Conservation (phyloP, 2,797 vertebrate genomes). For the Micromesistius poutassou region DNA sequence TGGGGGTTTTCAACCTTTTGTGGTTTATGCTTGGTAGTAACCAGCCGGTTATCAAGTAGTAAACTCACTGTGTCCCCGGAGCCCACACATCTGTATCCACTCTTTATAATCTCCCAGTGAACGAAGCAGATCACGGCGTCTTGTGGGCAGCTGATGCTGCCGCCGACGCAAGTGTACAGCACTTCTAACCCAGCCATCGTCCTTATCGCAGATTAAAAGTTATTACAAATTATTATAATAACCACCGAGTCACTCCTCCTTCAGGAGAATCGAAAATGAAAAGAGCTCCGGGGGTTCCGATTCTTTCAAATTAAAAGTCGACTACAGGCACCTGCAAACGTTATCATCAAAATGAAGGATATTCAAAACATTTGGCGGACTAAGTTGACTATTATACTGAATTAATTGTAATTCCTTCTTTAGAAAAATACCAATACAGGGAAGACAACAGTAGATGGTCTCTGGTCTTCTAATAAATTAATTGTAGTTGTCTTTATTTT, state of each 20-base stretch:
- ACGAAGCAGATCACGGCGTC: slow-evolving; percentile 73
- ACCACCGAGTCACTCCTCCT: not conserved
- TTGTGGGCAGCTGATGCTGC: slow-evolving; percentile 56
- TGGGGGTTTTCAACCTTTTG: no score
- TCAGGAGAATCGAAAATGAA: slow-evolving; percentile 43
- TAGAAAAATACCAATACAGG: not conserved
- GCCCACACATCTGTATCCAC: slow-evolving; percentile 60
- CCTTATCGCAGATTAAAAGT: not conserved
- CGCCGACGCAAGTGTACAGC: slow-evolving; percentile 55
- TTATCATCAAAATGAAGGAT: not conserved
- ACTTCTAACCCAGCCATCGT: slow-evolving; percentile 75
- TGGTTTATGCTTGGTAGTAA: no score
- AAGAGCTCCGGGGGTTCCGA: not conserved
- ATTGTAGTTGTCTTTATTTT: not conserved
- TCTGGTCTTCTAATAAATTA: not conserved
- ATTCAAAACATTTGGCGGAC: not conserved
- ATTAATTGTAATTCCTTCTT: not conserved
- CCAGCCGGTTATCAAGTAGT: not conserved
- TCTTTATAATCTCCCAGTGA: slow-evolving; percentile 75
- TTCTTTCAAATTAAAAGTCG: slow-evolving; percentile 2
- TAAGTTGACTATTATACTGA: not conserved
- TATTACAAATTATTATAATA: not conserved
- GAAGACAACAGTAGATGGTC: not conserved
- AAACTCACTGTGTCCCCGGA: slow-evolving; percentile 63
- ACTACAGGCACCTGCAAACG: not conserved